Base-by-base conservation (phyloP, 2,113 vertebrate genomes). In the Toxotes chatareus region DNA sequence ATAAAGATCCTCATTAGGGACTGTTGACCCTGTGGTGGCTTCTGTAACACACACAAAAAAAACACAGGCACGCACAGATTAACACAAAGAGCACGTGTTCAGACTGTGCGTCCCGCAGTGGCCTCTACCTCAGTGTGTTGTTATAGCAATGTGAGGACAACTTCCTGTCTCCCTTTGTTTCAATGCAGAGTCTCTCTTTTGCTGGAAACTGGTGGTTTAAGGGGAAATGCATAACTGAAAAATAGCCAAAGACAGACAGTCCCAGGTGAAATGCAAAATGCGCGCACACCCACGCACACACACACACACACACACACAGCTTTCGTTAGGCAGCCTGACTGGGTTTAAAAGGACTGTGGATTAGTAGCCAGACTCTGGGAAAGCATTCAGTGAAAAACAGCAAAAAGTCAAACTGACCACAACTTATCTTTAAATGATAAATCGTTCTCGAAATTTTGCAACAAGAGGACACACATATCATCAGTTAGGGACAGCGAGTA, bases 111-210 rank as follows among this genome's bases (percentile, higher is more conserved):
- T 57, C 14, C 40, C 31, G 4, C 4, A 0, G 7, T 17, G 63
- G 31, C 19, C 27, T 60, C 17, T 31, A 12, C 53, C 38, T 56
- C 12, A 5, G 19, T 32, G 10, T 1, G 8, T 21, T 13, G n/a
- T 14, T 12, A 65, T n/a, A 17, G 10, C 31, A 44, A 46, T 4
- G 11, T 31, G 53, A 64, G 70, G 56, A 65, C 56, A 73, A 42
- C 60, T 62, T 85, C 63, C 83, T 76, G 60, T 57, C 34, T 47
- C 5, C 60, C 51, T 55, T 57, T 61, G 53, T 81, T 67, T 63
- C 4, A 49, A 11, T 42, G 13, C 21, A 51, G 16, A 27, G 27
- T 27, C 27, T 42, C 11, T 42, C 12, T 51, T 17, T 19, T 3
- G 4, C 16, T 64, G 10, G 40, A 79, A 65, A 57, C 4, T 17